These are phyloP conservation scores for Cranoglanis bouderius DNA, from an alignment of 2,113 vertebrate genomes.

Conservation along the genomic window DNA sequence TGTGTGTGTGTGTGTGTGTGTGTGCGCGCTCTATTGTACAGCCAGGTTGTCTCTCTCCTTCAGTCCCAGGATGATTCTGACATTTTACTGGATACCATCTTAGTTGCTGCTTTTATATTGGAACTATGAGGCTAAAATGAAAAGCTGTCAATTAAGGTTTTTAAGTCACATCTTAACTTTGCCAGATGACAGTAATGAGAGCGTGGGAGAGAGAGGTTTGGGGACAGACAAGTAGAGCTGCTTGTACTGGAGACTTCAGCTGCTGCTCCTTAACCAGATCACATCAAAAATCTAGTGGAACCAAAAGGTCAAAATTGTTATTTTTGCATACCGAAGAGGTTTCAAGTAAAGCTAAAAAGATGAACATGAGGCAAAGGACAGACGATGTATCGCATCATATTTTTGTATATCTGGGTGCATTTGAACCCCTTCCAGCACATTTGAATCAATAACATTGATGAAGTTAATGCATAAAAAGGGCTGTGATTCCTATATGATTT, in stretches of 20 bases:
- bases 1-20: not conserved
- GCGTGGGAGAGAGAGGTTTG: slow-evolving; percentile 46
- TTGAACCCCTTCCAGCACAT: not conserved
- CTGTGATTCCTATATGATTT: not conserved
- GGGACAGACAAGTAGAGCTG: slow-evolving; percentile 1
- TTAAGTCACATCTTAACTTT: slow-evolving; percentile 75
- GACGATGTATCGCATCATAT: not conserved
- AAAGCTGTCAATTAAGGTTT: slow-evolving; percentile 64
- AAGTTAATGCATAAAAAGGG: not conserved
- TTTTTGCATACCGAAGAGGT: not conserved
- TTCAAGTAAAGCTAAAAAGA: not conserved
- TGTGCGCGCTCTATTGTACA: not conserved
- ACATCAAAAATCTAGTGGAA: not conserved
- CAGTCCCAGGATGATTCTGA: slow-evolving; percentile 55
- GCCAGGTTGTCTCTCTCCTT: slow-evolving; percentile 62
- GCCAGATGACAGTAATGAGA: slow-evolving; percentile 49
- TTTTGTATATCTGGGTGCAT: not conserved
- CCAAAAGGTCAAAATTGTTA: slow-evolving; percentile 15
- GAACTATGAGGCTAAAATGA: slow-evolving; percentile 55
- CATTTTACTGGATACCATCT: slow-evolving; percentile 64
- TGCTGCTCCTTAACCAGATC: not conserved
- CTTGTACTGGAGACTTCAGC: slow-evolving; percentile 12
- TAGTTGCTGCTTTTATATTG: slow-evolving; percentile 48
- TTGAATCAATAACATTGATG: not conserved
- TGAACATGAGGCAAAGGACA: not conserved